Base-by-base conservation (phyloP, 2,888 invertebrate genomes). In the Nomada fabriciana region DNA sequence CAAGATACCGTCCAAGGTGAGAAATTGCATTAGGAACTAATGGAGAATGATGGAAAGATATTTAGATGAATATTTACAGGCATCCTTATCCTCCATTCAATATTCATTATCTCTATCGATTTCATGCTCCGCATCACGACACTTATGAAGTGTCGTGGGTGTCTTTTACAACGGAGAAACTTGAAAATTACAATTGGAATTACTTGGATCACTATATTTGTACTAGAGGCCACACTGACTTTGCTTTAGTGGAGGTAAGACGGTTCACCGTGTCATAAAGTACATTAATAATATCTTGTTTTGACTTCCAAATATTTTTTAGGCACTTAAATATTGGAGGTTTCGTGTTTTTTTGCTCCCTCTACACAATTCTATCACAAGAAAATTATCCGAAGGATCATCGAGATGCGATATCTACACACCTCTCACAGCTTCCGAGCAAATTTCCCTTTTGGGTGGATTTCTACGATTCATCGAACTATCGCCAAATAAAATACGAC, bases 181-280 rank as follows among this genome's bases (percentile, higher is more conserved):
- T 99, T 72, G 99, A 99, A 94, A 98, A 97, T 89, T 99, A 98
- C 93, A 98, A 98, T 94, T 99, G 99, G 99, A 99, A 99, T 94
- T 98, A 98, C 92, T 96, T 99, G 94, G 99, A 99, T 94, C 98
- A 98, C 93, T 99, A 99, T 93, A 98, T 99, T 85, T 98, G 98
- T 91, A 98, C 98, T 0, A 95, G 98, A 80, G 99, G 99, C 0
- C 98, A 98, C 92, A 97, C 97, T 0, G 98, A 98, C 93, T 98
- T 98, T 94, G 95, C 96, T 47, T 94, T 98, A 43, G 97, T 96
- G 83, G 98, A 98, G 95, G 98, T 98, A 94, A 93, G 74, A 65
- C 57, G 23, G 29, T 5, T 29, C 11, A 63, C 11, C 0, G 0
- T 25, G 29, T 9, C n/a, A 65, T n/a, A 13, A 36, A 5, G 20